Conservation (phyloP, 2,888 invertebrate genomes). For the Cheilosia urbana region DNA sequence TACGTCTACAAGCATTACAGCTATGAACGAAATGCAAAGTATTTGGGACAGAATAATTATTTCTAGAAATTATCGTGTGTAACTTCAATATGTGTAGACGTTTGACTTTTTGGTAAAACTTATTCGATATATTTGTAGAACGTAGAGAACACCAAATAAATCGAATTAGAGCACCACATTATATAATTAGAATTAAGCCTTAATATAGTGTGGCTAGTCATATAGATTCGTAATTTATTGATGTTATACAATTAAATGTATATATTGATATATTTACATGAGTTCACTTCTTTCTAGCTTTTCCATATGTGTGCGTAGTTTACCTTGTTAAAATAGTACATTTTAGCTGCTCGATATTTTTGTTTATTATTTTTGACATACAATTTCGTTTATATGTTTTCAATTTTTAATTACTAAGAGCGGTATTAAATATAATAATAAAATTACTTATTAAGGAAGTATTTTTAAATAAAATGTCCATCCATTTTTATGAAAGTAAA, state of each 20-base stretch:
- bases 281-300: neutral
- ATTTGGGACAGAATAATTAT: conserved; percentile 1
- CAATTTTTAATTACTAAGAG: neutral
- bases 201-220: conserved; percentile 29
- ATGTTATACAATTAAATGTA: conserved; percentile 6
- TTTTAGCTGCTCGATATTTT: conserved; percentile 35
- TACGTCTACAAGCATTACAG: neutral
- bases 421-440: conserved; percentile 7
- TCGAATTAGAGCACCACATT: conserved; percentile 11
- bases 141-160: conserved; percentile 9
- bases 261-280: neutral
- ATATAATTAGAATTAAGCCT: conserved; percentile 12
- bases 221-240: conserved; percentile 8
- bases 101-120: neutral
- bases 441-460: conserved; percentile 10
- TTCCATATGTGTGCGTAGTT: conserved; percentile 40
- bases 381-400: neutral
- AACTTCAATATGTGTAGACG: conserved; percentile 13
- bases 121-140: conserved; percentile 11
- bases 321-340: conserved; percentile 11
- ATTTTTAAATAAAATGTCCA: conserved; percentile 66
- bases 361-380: neutral
- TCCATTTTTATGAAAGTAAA: conserved; percentile 69
- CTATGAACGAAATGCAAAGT: conserved; percentile 5
- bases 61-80: conserved; percentile 4